These are phyloP conservation scores for Euura lappo DNA, from an alignment of 1,140 invertebrate genomes.

Conservation along the genomic window DNA sequence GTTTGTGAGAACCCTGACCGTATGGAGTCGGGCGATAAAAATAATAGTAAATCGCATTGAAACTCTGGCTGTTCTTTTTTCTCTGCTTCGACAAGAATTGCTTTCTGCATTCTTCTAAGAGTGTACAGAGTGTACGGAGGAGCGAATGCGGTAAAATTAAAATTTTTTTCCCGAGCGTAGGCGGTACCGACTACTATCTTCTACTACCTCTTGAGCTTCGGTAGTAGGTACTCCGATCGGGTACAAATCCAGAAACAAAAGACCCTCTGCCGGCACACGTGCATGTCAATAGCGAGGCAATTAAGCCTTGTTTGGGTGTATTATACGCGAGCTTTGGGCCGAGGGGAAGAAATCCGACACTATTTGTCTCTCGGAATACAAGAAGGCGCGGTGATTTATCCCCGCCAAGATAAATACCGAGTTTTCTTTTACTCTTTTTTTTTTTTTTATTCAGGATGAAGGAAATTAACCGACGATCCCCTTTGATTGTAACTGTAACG, in stretches of 20 bases:
- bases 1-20: no score
- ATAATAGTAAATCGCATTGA: no score
- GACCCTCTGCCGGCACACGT: conserved; percentile 27
- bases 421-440: background rate
- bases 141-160: no score
- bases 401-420: conserved; percentile 22
- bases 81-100: no score
- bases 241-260: conserved; percentile 33
- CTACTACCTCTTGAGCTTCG: background rate
- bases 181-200: background rate
- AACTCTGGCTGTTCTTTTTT: no score
- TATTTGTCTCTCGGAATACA: conserved; percentile 29
- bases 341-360: background rate
- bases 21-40: no score
- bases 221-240: no score
- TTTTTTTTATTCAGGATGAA: conserved; percentile 17
- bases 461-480: no score
- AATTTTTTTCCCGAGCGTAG: background rate
- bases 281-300: conserved; percentile 48
- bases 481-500: no score
- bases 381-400: conserved; percentile 48
- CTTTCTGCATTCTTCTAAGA: no score
- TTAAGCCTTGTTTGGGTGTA: conserved; percentile 46
- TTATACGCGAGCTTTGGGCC: conserved; percentile 19
- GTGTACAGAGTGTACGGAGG: no score